Evolutionary conservation across 1,140 invertebrate species (phyloP).

Genomic region (Pachyrhynchus sulphureomaculatus): DNA sequence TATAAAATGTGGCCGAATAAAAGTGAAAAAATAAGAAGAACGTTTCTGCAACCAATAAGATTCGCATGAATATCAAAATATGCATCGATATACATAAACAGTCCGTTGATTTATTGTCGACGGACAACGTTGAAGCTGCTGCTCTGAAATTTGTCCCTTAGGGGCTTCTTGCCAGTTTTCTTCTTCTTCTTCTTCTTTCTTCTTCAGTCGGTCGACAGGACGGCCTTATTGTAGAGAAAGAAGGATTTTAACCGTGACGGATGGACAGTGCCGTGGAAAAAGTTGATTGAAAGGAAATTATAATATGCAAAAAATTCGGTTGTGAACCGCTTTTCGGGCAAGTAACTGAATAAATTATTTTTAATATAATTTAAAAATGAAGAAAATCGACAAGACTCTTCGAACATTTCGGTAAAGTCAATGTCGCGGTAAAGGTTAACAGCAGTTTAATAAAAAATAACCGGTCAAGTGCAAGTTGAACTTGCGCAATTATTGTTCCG

Average conservation of each 20-base stretch:
- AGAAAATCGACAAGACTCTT: too few species aligned
- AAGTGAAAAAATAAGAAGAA: conserved; percentile 1
- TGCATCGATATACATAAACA: conserved; percentile 6
- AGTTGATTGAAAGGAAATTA: too few species aligned
- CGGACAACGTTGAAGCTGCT: conserved; percentile 2
- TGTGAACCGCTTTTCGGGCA: too few species aligned
- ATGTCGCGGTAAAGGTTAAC: too few species aligned
- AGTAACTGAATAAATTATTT: too few species aligned
- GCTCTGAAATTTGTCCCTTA: conserved; percentile 6
- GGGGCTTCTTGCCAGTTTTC: not conserved
- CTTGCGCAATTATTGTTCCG: too few species aligned
- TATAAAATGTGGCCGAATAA: conserved; percentile 7
- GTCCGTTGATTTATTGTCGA: conserved; percentile 2
- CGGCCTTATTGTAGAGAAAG: not conserved
- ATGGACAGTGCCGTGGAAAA: not conserved
- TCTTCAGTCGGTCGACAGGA: not conserved
- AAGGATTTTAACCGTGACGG: not conserved
- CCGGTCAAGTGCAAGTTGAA: too few species aligned
- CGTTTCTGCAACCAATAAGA: conserved; percentile 1
- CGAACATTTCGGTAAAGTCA: too few species aligned
- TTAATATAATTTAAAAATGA: too few species aligned
- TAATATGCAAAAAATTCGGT: too few species aligned
- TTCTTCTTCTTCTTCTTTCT: not conserved
- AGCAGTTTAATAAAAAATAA: too few species aligned
- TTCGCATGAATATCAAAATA: conserved; percentile 8